phyloP scores from a whole-genome alignment of 2,888 invertebrate genomes.

The Rhimphoctona megacephalus region DNA sequence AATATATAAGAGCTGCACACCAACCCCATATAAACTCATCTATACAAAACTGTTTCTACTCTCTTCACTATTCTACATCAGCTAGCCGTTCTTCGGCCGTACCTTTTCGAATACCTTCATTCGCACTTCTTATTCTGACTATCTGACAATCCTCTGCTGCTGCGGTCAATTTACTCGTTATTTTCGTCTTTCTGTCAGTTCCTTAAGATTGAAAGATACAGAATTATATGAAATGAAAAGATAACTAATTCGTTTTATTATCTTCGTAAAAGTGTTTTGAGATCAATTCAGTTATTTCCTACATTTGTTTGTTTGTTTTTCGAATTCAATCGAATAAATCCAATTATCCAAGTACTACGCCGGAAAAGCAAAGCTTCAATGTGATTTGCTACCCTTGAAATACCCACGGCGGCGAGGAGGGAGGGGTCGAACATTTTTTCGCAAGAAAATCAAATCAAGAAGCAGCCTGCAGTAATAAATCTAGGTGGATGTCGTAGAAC shows the following conservation, averaged over 20 bases:
- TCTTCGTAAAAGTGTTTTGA: neutral
- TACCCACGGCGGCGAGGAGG: too few species aligned
- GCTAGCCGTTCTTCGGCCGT: neutral
- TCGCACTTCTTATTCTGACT: neutral
- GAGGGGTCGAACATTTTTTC: neutral
- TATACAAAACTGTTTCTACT: neutral
- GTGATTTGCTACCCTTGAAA: neutral
- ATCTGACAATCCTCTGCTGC: neutral
- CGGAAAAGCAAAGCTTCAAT: neutral
- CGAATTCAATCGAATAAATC: too few species aligned
- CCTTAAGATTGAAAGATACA: neutral
- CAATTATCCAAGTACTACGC: too few species aligned
- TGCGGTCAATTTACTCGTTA: neutral
- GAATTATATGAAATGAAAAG: neutral
- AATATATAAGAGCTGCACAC: conserved; percentile 3
- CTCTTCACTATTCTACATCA: conserved; percentile 1
- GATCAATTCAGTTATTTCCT: neutral
- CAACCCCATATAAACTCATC: conserved; percentile 42
- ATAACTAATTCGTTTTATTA: neutral
- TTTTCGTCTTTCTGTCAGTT: neutral
- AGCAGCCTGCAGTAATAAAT: conserved; percentile 56
- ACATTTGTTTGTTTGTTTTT: neutral
- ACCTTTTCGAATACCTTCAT: neutral
- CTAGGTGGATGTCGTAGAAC: conserved; percentile 51
- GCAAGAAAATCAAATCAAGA: conserved; percentile 7